phyloP scores from a whole-genome alignment of 2,888 invertebrate species.

The Xestoiulus laeticollis region DNA sequence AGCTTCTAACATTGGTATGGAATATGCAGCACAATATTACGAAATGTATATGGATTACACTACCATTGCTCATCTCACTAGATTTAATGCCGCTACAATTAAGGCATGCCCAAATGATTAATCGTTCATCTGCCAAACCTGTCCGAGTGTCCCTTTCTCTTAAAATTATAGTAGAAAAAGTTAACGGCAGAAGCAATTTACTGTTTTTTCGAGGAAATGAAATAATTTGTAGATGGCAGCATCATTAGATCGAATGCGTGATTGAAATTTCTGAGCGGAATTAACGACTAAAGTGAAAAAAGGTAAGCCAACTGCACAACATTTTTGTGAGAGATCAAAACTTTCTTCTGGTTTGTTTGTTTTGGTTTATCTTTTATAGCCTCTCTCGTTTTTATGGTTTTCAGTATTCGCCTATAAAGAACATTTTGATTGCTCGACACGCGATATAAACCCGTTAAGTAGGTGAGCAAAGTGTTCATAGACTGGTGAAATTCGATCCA shows the following conservation, averaged over 20 bases:
- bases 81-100: too few relatives aligned
- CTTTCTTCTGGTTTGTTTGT: conserved; percentile 23
- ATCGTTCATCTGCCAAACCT: not conserved
- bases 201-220: not conserved
- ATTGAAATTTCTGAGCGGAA: conserved; percentile 16
- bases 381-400: not conserved
- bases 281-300: not conserved
- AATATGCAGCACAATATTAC: too few relatives aligned
- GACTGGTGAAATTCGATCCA: not conserved
- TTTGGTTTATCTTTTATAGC: conserved; percentile 18
- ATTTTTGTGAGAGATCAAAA: not conserved
- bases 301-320: not conserved
- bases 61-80: too few relatives aligned
- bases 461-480: not conserved
- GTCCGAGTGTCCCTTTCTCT: not conserved
- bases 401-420: not conserved
- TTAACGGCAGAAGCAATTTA: not conserved
- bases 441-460: not conserved
- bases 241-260: not conserved
- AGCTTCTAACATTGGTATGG: too few relatives aligned
- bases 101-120: not conserved
- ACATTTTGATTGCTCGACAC: conserved; percentile 5
- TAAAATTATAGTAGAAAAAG: not conserved
- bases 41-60: too few relatives aligned
- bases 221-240: conserved; percentile 15